Evolutionary conservation across 2,888 invertebrate species (phyloP), one percentile per base, ranked within the genome.

Genomic region (Pediacus dermestoides): DNA sequence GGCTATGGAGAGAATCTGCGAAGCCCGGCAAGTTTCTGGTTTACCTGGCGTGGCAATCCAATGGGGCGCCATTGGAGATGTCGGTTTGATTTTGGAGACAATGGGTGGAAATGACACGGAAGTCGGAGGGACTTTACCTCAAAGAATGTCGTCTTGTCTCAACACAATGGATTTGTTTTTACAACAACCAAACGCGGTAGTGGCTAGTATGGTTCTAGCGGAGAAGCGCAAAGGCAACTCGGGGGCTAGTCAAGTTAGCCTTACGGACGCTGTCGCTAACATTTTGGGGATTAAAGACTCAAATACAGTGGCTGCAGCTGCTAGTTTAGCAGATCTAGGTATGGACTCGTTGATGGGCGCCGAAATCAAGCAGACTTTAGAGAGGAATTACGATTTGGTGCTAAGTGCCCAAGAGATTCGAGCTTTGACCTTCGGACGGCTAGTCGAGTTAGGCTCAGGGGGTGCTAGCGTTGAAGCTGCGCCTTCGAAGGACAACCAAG

Each of bases 311-410:
- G 81, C 88, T 44, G 76, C 80, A 25, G 77, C 78, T 15, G 80
- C 87, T 2, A 86, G 85, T 25, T 73, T 99, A 30, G 91, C 92
- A 15, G 97, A 99, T 68, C 78, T 99, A 23, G 97, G 97, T 44
- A 90, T 99, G 84, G 97, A 99, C 67, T 96, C 96, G 1, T 73
- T 99, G 52, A 97, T 97, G 97, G 95, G 95, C 28, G 94, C 97
- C 1, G 99, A 99, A 76, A 93, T 99, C 62, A 96, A 96, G 68
- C 95, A 95, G 71, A 89, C 90, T 0, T 72, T 96, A 35, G 95
- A 95, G 68, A 78, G 94, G 38, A 89, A 88, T 61, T 94, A 87
- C 71, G 95, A 97, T 68, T 72, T 96, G 40, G 83, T 89, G 12
- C 74, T 97, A 44, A 85, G 88, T 45, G 88, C 93, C 53, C 89